Evolutionary conservation across 1,140 invertebrate genomes (phyloP).

Genomic region (Hesperophylax magnus): DNA sequence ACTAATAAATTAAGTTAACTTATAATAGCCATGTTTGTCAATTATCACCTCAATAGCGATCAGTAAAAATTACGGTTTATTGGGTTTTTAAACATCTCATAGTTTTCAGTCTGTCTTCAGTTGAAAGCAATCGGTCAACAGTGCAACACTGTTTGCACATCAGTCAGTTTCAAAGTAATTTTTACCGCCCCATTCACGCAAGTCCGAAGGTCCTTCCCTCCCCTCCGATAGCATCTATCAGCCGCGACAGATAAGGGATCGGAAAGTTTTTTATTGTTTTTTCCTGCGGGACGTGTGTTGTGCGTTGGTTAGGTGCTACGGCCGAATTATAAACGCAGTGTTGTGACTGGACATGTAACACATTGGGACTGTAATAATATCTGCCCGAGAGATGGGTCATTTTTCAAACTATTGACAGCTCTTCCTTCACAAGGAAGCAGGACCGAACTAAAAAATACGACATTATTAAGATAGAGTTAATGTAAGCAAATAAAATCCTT

Average conservation of each 20-base stretch:
- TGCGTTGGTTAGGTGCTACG: slow-evolving; percentile 12
- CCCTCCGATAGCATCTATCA: slow-evolving; percentile 53
- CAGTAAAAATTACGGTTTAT: too few species aligned
- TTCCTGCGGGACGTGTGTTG: neutral
- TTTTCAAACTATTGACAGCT: slow-evolving; percentile 57
- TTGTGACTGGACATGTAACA: slow-evolving; percentile 57
- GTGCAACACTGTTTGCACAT: too few species aligned
- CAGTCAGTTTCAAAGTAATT: too few species aligned
- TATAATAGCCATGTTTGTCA: too few species aligned
- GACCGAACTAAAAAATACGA: neutral
- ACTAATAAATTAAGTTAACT: too few species aligned
- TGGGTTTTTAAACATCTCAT: too few species aligned
- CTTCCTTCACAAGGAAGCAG: slow-evolving; percentile 14
- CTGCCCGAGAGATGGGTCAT: slow-evolving; percentile 47
- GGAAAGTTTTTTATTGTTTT: slow-evolving; percentile 40
- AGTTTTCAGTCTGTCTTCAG: too few species aligned
- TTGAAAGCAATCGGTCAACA: too few species aligned
- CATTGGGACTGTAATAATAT: slow-evolving; percentile 52
- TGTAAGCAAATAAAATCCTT: too few species aligned
- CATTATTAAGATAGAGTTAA: too few species aligned
- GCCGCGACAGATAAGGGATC: slow-evolving; percentile 50
- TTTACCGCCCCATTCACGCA: neutral
- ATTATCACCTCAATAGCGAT: too few species aligned
- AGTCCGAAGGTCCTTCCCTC: slow-evolving; percentile 30
- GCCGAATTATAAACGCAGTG: slow-evolving; percentile 53